A percentile compares a stretch with the other conserved stretches of the same genome.
These are phyloP conservation scores for Agrilus planipennis DNA, from an alignment of 1,140 invertebrate genomes.

Conservation along the genomic window DNA sequence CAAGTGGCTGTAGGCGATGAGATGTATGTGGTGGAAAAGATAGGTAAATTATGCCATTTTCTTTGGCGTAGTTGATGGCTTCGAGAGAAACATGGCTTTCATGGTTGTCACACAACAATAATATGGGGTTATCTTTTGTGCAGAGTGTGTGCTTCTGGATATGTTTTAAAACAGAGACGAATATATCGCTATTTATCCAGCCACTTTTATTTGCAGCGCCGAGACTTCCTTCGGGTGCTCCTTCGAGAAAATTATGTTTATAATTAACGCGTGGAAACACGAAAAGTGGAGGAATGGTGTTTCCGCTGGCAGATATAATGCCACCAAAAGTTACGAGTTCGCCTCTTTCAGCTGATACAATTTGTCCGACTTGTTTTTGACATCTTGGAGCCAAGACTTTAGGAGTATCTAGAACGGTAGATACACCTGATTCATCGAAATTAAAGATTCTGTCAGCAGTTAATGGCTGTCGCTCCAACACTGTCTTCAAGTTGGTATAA, in stretches of 20 bases:
- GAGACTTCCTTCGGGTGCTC: constrained; percentile 19
- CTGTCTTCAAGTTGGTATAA: constrained; percentile 21
- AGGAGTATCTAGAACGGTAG: constrained; percentile 32
- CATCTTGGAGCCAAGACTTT: constrained; percentile 32
- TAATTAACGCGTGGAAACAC: constrained; percentile 27
- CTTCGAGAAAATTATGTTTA: constrained; percentile 23
- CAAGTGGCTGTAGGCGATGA: constrained; percentile 3
- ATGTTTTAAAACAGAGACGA: constrained; percentile 5
- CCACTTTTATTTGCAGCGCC: constrained; percentile 8
- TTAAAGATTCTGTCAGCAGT: constrained; percentile 30
- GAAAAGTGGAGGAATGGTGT: constrained; percentile 26
- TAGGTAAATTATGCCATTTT: neutral
- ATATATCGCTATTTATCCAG: constrained; percentile 2
- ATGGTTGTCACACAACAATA: constrained; percentile 6
- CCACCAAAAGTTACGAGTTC: constrained; percentile 26
- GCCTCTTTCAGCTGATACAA: constrained; percentile 31
- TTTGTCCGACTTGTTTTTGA: constrained; percentile 30
- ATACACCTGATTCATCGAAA: constrained; percentile 35
- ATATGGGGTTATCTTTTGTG: constrained; percentile 2
- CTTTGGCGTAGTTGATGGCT: neutral
- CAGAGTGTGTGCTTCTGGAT: neutral
- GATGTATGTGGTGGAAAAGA: neutral
- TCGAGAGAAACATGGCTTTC: neutral
- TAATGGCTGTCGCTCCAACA: too few species aligned
- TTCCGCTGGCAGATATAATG: constrained; percentile 25